phyloP scores from a whole-genome alignment of 2,888 invertebrate genomes.

The Cinara cedri region DNA sequence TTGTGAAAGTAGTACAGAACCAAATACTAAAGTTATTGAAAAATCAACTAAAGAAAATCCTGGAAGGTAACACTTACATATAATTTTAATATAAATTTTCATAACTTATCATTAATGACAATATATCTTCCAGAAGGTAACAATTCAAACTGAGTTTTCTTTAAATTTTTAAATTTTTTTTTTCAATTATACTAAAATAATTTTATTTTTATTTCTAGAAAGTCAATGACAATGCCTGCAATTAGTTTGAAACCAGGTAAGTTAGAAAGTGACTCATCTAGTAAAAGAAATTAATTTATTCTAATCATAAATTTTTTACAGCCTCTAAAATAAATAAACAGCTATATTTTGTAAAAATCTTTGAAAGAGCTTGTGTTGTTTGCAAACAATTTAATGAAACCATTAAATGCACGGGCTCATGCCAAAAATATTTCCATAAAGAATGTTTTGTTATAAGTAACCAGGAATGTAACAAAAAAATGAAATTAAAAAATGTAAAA shows the following conservation, averaged over 20 bases:
- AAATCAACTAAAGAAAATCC: slow-evolving; percentile 1
- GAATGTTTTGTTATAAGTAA: slow-evolving; percentile 44
- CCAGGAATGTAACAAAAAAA: slow-evolving; percentile 4
- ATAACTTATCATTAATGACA: not conserved
- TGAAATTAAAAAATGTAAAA: slow-evolving; percentile 1
- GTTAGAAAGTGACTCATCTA: slow-evolving; percentile 48
- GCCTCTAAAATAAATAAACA: slow-evolving; percentile 32
- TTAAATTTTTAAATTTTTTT: too few relatives aligned
- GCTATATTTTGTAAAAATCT: slow-evolving; percentile 36
- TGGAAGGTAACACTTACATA: slow-evolving; percentile 20
- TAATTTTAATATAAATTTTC: not conserved
- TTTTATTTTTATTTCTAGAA: slow-evolving; percentile 31
- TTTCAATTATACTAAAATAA: too few relatives aligned
- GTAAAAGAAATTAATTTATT: slow-evolving; percentile 38
- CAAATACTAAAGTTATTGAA: too few relatives aligned
- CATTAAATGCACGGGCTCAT: slow-evolving; percentile 24
- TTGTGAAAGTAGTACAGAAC: slow-evolving; percentile 47
- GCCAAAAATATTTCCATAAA: slow-evolving; percentile 48
- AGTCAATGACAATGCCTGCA: slow-evolving; percentile 33
- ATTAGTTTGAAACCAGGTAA: slow-evolving; percentile 45
- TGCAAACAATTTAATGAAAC: slow-evolving; percentile 41
- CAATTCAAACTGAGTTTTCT: not conserved
- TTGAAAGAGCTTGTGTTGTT: slow-evolving; percentile 47
- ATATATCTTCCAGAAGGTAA: slow-evolving; percentile 34
- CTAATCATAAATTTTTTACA: slow-evolving; percentile 14